phyloP scores from a whole-genome alignment of 2,888 invertebrate genomes.

The Crematogaster levior region DNA sequence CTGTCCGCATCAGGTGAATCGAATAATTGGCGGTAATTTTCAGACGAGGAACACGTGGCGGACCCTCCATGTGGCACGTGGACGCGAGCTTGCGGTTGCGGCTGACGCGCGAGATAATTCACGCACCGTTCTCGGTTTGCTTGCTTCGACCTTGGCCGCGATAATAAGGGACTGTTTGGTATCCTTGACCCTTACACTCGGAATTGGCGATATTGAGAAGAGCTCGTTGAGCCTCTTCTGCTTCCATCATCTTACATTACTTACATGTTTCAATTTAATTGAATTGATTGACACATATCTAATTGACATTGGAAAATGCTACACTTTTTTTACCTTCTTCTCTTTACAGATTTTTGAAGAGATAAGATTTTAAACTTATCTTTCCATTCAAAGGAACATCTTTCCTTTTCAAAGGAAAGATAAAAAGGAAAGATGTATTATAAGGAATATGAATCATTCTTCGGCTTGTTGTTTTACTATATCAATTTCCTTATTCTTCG shows the following conservation, averaged over 20 bases:
- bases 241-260: not conserved
- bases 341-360: not conserved
- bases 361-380: not conserved
- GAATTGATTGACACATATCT: not conserved
- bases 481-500: not conserved
- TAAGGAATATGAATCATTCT: too few species aligned
- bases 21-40: constrained; percentile 41
- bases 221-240: not conserved
- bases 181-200: not conserved
- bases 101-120: constrained; percentile 27
- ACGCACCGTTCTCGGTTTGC: not conserved
- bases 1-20: not conserved
- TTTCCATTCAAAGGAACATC: too few species aligned
- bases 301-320: not conserved
- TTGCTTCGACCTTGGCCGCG: constrained; percentile 8
- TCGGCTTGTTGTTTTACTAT: not conserved
- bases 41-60: not conserved
- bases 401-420: too few species aligned
- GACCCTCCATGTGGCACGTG: constrained; percentile 17
- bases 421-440: not conserved
- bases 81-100: constrained; percentile 32
- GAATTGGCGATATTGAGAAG: not conserved
- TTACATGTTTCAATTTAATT: not conserved
- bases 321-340: too few species aligned
- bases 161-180: constrained; percentile 5